phyloP scores from a whole-genome alignment of 2,888 invertebrate species.

The Siphlonurus alternatus region DNA sequence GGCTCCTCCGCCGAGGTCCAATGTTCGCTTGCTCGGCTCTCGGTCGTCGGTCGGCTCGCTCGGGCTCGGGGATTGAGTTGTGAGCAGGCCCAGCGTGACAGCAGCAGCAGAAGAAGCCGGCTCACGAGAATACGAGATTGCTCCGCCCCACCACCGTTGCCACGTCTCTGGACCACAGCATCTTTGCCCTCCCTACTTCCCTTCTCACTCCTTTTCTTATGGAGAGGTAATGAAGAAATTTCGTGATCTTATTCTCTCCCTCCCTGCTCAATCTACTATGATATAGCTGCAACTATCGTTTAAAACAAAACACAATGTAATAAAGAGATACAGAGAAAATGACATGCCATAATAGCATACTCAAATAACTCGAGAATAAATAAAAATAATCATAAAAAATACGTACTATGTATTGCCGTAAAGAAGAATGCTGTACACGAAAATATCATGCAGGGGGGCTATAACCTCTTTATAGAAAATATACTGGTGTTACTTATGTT shows the following conservation, averaged over 20 bases:
- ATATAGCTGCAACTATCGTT: not conserved
- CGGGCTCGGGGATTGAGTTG: not conserved
- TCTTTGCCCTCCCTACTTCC: not conserved
- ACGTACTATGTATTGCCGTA: too few relatives aligned
- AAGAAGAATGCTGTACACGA: too few relatives aligned
- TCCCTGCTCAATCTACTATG: not conserved
- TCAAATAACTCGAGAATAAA: too few relatives aligned
- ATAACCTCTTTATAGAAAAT: too few relatives aligned
- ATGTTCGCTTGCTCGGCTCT: not conserved
- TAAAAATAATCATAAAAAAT: too few relatives aligned
- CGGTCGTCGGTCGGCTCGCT: not conserved
- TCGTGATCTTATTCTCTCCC: not conserved
- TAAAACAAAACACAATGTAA: not conserved
- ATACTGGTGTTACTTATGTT: too few relatives aligned
- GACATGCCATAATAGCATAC: too few relatives aligned
- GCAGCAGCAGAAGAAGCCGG: not conserved
- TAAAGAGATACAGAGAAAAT: not conserved
- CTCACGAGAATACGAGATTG: not conserved
- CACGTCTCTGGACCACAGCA: not conserved
- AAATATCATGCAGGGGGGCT: too few relatives aligned
- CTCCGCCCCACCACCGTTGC: not conserved
- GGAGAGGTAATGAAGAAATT: not conserved
- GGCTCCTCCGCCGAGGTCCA: too few relatives aligned
- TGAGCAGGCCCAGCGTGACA: not conserved
- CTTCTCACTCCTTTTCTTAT: not conserved